Conservation (phyloP, 2,888 invertebrate genomes). For the Agrotis puta region DNA sequence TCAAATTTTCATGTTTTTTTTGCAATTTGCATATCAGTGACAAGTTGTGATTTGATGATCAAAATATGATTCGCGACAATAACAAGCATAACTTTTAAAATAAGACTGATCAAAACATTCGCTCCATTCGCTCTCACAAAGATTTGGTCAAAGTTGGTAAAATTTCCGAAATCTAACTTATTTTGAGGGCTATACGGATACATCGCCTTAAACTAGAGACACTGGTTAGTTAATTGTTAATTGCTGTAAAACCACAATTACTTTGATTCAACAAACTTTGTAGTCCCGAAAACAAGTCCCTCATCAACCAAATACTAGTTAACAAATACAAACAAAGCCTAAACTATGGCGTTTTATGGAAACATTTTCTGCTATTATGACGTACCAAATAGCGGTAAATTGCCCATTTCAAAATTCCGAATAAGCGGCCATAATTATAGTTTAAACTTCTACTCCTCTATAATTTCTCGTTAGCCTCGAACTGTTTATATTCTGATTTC, state of each 20-base stretch:
- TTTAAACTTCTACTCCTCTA: slow-evolving; percentile 69
- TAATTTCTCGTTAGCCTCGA: slow-evolving; percentile 68
- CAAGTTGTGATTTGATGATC: no score
- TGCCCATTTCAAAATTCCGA: slow-evolving; percentile 71
- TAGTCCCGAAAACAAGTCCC: slow-evolving; percentile 24
- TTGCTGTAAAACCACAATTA: slow-evolving; percentile 19
- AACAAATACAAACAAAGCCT: slow-evolving; percentile 62
- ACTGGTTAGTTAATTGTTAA: not conserved
- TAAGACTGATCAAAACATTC: no score
- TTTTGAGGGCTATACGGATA: no score
- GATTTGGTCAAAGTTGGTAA: no score
- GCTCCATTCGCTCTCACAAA: no score
- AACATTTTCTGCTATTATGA: slow-evolving; percentile 74
- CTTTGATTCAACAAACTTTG: slow-evolving; percentile 24
- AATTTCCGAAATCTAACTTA: no score
- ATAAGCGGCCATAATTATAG: slow-evolving; percentile 74
- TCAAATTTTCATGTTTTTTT: no score
- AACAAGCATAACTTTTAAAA: no score
- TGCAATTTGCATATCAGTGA: no score
- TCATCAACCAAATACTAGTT: slow-evolving; percentile 43
- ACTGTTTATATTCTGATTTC: slow-evolving; percentile 57
- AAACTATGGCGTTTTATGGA: slow-evolving; percentile 62
- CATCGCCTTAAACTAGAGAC: no score
- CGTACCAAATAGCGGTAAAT: slow-evolving; percentile 68
- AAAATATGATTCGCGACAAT: no score